Evolutionary conservation across 2,113 vertebrate species (phyloP).

Genomic region (Dascyllus trimaculatus): DNA sequence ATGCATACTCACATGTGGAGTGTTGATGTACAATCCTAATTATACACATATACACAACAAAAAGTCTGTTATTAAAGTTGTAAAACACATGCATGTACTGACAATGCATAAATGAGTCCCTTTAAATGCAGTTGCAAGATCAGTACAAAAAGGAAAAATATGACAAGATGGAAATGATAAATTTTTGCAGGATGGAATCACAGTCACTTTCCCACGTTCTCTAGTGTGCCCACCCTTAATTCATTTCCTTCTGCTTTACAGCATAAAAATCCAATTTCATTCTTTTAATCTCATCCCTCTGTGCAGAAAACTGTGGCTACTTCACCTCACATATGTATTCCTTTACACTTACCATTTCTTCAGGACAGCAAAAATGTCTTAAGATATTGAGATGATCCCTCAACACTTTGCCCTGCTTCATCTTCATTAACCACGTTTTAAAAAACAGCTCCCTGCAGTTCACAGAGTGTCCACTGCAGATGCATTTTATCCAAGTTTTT

Average conservation of each 20-base stretch:
- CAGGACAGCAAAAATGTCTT: conserved; percentile 19
- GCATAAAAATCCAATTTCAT: not conserved
- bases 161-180: not conserved
- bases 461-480: not conserved
- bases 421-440: conserved; percentile 32
- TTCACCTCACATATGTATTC: not conserved
- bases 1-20: conserved; percentile 27
- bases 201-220: not conserved
- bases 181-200: not conserved
- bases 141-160: not conserved
- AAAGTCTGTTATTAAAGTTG: not conserved
- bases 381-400: conserved; percentile 23
- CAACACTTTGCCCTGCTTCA: conserved; percentile 6
- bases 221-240: not conserved
- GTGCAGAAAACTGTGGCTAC: not conserved
- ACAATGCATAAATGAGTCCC: not conserved
- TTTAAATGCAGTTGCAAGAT: not conserved
- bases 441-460: not conserved
- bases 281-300: not conserved
- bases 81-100: too few species aligned
- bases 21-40: conserved; percentile 7
- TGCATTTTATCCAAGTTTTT: too few species aligned
- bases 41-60: not conserved
- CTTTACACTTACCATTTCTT: conserved; percentile 7
- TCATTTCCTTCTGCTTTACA: not conserved